These are phyloP conservation scores for Resseliella maxima DNA, from an alignment of 2,888 invertebrate genomes.

Conservation along the genomic window DNA sequence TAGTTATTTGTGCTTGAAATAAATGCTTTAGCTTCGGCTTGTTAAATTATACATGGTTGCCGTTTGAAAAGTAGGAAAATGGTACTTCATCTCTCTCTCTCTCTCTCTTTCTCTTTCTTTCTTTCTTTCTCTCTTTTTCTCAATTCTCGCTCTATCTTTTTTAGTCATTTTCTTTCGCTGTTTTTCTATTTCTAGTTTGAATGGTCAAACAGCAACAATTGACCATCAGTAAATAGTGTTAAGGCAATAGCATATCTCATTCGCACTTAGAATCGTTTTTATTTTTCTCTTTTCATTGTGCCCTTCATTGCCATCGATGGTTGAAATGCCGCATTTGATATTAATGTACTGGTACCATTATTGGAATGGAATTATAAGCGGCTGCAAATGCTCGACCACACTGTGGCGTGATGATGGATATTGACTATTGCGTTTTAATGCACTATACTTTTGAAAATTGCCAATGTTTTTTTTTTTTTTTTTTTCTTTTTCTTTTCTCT, in stretches of 20 bases:
- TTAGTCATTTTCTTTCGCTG: not conserved
- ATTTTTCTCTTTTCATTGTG: not conserved
- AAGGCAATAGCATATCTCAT: slow-evolving; percentile 44
- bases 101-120: too few species aligned
- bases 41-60: slow-evolving; percentile 13
- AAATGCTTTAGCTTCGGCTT: not conserved
- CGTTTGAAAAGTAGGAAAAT: slow-evolving; percentile 17
- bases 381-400: not conserved
- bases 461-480: not conserved
- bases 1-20: not conserved
- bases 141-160: too few species aligned
- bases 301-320: not conserved
- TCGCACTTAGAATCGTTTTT: not conserved
- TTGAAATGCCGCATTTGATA: slow-evolving; percentile 17
- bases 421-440: slow-evolving; percentile 3
- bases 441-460: not conserved
- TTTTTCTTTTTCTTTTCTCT: not conserved
- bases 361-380: slow-evolving; percentile 51
- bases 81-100: not conserved
- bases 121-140: too few species aligned
- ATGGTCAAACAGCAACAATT: slow-evolving; percentile 26
- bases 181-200: not conserved
- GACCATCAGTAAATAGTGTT: slow-evolving; percentile 3
- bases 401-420: slow-evolving; percentile 21
- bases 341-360: slow-evolving; percentile 24